Evolutionary conservation across 2,113 vertebrate species (phyloP).

Genomic region (Anolis sagrei): DNA sequence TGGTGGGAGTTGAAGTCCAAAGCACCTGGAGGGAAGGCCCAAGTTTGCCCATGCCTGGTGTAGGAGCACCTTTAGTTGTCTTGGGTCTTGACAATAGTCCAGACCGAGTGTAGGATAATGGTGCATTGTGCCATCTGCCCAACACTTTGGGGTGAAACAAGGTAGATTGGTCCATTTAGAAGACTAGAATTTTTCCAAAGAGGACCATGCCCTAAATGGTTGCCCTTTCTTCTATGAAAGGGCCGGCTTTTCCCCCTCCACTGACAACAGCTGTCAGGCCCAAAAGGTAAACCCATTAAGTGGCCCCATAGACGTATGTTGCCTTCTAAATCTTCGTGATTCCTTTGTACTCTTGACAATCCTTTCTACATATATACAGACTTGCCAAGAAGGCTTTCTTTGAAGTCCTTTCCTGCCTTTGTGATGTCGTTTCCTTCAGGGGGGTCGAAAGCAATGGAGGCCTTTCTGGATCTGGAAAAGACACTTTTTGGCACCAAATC

Average conservation of each 20-base stretch:
- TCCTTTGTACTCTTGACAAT: constrained; percentile 81
- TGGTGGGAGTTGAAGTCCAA: no score
- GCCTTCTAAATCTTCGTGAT: constrained; percentile 72
- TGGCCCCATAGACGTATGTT: constrained; percentile 30
- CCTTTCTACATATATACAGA: constrained; percentile 66
- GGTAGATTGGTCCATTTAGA: neutral
- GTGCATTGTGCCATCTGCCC: neutral
- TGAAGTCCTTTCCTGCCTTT: constrained; percentile 87
- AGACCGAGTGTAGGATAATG: neutral
- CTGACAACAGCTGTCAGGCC: constrained; percentile 39
- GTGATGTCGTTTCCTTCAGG: constrained; percentile 77
- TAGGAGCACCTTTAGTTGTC: no score
- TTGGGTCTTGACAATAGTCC: neutral
- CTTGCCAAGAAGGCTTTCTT: constrained; percentile 75
- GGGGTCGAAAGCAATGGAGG: constrained; percentile 57
- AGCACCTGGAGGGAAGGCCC: no score
- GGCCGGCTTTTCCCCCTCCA: neutral
- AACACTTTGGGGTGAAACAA: neutral
- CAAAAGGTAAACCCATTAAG: constrained; percentile 66
- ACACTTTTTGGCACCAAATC: constrained; percentile 67
- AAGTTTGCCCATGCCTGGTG: no score
- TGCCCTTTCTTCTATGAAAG: constrained; percentile 21
- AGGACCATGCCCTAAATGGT: neutral
- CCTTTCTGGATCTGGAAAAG: constrained; percentile 74
- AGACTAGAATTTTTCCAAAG: neutral